These are phyloP conservation scores for Pangasius larnaudii DNA, from an alignment of 2,797 vertebrate genomes.

Conservation along the genomic window DNA sequence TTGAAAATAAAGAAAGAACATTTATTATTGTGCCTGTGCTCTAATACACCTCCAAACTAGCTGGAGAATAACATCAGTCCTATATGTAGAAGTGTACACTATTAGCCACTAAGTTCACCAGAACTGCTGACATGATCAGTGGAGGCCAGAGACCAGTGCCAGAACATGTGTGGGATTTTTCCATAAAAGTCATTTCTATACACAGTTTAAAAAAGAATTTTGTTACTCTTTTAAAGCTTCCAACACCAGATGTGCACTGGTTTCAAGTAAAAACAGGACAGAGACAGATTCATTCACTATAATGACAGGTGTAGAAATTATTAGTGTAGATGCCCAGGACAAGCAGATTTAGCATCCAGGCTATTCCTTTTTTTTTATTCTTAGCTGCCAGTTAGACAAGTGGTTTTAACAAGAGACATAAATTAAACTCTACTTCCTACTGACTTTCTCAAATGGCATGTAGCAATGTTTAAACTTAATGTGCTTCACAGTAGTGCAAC, in stretches of 20 bases:
- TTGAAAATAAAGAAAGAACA: conserved; percentile 69
- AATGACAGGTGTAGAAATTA: not conserved
- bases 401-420: not conserved
- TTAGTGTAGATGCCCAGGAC: not conserved
- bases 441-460: not conserved
- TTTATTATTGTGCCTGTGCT: not conserved
- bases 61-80: conserved; percentile 15
- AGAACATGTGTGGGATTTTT: not conserved
- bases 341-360: not conserved
- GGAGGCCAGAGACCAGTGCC: not conserved
- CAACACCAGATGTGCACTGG: not conserved
- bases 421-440: not conserved
- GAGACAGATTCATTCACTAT: not conserved
- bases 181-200: not conserved
- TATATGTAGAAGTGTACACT: not conserved
- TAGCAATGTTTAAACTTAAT: not conserved
- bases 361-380: not conserved
- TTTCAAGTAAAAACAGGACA: not conserved
- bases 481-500: not conserved
- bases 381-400: not conserved
- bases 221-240: not conserved
- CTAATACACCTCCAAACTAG: not conserved
- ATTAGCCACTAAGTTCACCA: conserved; percentile 45
- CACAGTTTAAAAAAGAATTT: not conserved
- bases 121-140: conserved; percentile 39